Percentiles rank a stretch among this genome's conserved stretches.
Conservation (phyloP, 2,113 vertebrate genomes). For the Sander lucioperca region DNA sequence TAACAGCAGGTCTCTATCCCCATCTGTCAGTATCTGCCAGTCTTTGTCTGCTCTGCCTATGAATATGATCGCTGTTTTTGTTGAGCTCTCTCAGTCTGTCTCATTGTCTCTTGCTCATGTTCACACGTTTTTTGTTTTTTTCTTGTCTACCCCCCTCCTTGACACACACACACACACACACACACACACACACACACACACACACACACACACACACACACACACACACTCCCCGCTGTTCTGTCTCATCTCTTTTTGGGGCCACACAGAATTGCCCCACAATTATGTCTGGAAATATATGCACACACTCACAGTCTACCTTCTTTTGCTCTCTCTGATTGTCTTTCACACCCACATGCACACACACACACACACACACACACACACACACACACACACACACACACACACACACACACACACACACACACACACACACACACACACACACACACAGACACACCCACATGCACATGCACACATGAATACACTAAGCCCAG, state of each 20-base stretch:
- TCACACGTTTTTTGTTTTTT: constrained; percentile 1
- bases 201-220: not conserved
- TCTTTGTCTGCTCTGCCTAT: constrained; percentile 48
- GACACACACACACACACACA: no score
- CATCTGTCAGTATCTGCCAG: constrained; percentile 59
- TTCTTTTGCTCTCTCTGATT: constrained; percentile 43
- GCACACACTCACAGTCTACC: constrained; percentile 24
- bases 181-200: not conserved
- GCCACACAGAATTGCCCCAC: constrained; percentile 16
- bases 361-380: constrained; percentile 34
- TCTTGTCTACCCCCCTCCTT: not conserved
- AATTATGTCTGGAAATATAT: constrained; percentile 48
- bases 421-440: constrained; percentile 4
- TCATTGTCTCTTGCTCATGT: constrained; percentile 26
- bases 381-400: not conserved
- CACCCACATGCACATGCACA: constrained; percentile 6
- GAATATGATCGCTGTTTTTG: constrained; percentile 49
- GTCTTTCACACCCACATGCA: constrained; percentile 35
- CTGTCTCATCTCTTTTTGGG: not conserved
- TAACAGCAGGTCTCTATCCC: constrained; percentile 47
- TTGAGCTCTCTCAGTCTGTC: constrained; percentile 22
- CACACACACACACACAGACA: not conserved
- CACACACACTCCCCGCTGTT: no score
- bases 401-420: not conserved
- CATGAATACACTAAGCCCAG: constrained; percentile 25